Base-by-base conservation (phyloP, 2,888 invertebrate genomes). In the Amitus sp. region DNA sequence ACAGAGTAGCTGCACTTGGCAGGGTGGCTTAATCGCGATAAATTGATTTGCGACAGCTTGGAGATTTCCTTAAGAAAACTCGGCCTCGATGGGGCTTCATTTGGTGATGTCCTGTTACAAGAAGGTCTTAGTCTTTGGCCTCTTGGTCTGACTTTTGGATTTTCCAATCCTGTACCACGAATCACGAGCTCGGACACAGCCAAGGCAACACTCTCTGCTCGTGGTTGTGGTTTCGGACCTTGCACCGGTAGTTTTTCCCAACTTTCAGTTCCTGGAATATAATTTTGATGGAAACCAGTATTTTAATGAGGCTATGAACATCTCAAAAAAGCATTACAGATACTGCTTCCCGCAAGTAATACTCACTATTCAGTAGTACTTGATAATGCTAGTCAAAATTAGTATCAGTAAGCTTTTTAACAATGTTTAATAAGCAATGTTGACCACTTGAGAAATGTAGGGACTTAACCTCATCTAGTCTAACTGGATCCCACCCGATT, bases 201-300 rank as follows among this genome's bases (percentile, higher is more conserved):
- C 59, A 90, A 84, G 12, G 88, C 89, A 50, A 89, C 86, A 72
- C 88, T 85, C 81, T 90, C 91, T 19, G 90, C 88, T 64, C 90
- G 86, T 1, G 90, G 87, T 23, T 89, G 88, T 0, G 92, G 91
- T 72, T 87, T 86, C 40, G 86, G 75, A 12, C 88, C 87, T 3
- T 83, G 80, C 42, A 89, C 86, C 6, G 83, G 79, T 45, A 93
- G 85, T 67, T 89, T 88, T 76, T 93, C 92, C 92, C 93, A 93
- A 4, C 86, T 86, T 80, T 92, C 92, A 2, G 89, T 87, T 6
- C 86, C 92, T 91, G 55, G 1, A 49, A 53, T 15, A 13, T 9
- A 13, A 37, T 37, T n/a, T 28, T 47, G 6, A 19, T 19, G 7
- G 45, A n/a, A n/a, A n/a, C n/a, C n/a, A n/a, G n/a, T n/a, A n/a